Base-by-base conservation (phyloP, 2,797 vertebrate species). In the Carduelis carduelis region DNA sequence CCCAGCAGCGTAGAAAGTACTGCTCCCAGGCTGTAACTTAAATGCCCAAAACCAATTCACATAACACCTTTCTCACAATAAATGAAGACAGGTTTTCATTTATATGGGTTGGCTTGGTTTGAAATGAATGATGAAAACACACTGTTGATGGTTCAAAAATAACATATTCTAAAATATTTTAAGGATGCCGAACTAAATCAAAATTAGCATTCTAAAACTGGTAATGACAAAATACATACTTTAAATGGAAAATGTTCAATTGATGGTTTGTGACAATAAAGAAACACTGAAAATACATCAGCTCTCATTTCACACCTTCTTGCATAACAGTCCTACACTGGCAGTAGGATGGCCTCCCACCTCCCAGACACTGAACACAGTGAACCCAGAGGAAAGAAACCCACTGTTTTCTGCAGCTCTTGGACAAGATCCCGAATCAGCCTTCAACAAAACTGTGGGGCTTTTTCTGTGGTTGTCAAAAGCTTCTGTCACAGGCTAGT, bases 311-410 rank as follows among this genome's bases (percentile, higher is more conserved):
- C 92, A 88, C 95, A 91, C 91, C 69, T 94, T 75, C 91, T 93
- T 90, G 87, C 65, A 53, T 88, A 91, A 95, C 79, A 96, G 79
- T 82, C 93, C 95, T 66, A 87, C 90, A 84, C 94, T 82, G 47
- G 68, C 89, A 69, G 94, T 39, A 80, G 92, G 81, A 85, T 3
- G 6, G 79, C 90, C 66, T 89, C 90, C 94, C 70, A 94, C 89
- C 71, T 95, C 93, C 71, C 66, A 87, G 80, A 92, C 87, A 75
- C 87, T 19, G 83, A 79, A 83, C 92, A 88, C 63, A 66, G 74
- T 1, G 28, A 87, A 80, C 77, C 65, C 79, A 57, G 68, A 75
- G 82, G 76, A 93, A 92, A 95, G 87, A 91, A 92, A 87, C 85
- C 64, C 57, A 74, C 90, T 87, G 61, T 64, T 68, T 93, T 77